Evolutionary conservation across 2,797 vertebrate genomes (phyloP), one percentile per base, ranked within the genome.

Genomic region (Rhodeus uyekii): DNA sequence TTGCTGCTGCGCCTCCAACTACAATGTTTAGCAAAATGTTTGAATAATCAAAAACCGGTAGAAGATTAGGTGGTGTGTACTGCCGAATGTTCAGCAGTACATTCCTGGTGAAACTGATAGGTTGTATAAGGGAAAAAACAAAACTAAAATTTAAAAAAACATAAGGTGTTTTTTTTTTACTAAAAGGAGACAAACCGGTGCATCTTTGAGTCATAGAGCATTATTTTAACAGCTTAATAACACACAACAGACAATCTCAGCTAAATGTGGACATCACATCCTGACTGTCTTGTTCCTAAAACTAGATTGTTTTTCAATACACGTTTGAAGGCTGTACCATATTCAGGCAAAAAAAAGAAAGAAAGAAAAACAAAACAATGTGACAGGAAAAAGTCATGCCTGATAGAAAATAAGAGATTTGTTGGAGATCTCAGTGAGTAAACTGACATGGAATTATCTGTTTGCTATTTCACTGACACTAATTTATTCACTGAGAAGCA

Each of bases 381-480:
- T 22, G 10, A 16, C 5, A 19, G 27, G 18, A 76, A 53, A 75
- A 75, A 14, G 38, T n/a, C 6, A 73, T 38, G 50, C 5, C 34
- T 24, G 29, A 60, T 1, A 68, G 34, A 42, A 69, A 69, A 72
- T 7, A 34, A 58, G 18, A 69, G n/a, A 80, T 42, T 60, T 72
- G 27, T 18, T 24, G 3, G 14, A 18, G 6, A 64, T 73, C 16
- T 38, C 39, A 61, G 29, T 55, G 50, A 10, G 18, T 44, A 42
- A 69, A 69, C n/a, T 36, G 38, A 61, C 55, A 58, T 69, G 16
- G 50, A 69, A 36, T 80, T 61, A 61, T 61, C 58, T 48, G 12
- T 48, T 48, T 27, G 36, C 18, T 2, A 0, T 29, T 73, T 22
- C 53, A 46, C 19, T 60, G 18, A 55, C 16, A 27, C 16, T 39